Conservation (phyloP, 2,113 vertebrate species). For the Xiphophorus maculatus region DNA sequence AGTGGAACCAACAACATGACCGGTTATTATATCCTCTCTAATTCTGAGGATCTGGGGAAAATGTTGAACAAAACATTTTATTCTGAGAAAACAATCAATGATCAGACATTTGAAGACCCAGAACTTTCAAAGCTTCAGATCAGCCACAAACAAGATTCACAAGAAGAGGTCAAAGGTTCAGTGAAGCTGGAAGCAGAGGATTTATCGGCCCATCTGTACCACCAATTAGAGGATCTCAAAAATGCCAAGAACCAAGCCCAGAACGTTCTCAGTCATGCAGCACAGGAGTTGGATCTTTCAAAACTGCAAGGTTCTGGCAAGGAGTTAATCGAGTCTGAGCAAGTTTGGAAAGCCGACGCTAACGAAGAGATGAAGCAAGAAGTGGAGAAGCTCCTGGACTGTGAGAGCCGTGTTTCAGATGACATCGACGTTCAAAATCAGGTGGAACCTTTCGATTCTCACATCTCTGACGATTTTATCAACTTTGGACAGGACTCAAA, state of each 20-base stretch:
- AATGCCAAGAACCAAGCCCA: neutral
- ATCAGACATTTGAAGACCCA: neutral
- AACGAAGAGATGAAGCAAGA: neutral
- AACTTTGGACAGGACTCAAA: neutral
- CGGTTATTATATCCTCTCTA: neutral
- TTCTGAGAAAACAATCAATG: neutral
- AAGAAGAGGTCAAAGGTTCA: too few relatives aligned
- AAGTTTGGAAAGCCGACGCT: neutral
- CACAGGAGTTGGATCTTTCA: neutral
- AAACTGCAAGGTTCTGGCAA: neutral
- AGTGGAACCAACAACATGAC: slow-evolving; percentile 11
- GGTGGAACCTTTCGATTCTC: neutral
- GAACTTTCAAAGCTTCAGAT: neutral
- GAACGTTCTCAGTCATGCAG: neutral
- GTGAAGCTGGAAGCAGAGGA: neutral
- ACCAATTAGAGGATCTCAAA: neutral
- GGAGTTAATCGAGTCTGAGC: neutral
- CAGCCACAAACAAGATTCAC: neutral
- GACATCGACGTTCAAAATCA: neutral
- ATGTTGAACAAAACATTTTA: neutral
- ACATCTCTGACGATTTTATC: neutral
- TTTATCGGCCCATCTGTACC: neutral
- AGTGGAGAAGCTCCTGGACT: neutral
- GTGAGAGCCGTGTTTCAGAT: neutral
- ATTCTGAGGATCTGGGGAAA: neutral